A percentile compares a stretch with the other conserved stretches of the same genome.
Evolutionary conservation across 2,888 invertebrate genomes (phyloP).

Genomic region (Caenorhabditis zanzibari): DNA sequence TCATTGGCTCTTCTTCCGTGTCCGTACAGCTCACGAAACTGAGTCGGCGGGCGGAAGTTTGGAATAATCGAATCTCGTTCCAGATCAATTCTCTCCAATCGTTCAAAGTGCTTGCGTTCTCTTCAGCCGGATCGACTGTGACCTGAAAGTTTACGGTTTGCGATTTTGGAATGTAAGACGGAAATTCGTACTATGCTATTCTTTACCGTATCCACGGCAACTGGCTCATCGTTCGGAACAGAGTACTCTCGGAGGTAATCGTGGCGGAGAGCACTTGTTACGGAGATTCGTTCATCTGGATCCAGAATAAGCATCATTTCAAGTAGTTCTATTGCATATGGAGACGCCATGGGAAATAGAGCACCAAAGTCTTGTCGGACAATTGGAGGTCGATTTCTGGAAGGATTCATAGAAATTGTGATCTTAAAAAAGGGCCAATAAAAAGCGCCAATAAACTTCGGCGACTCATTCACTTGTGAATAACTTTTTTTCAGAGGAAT

Average conservation of each 20-base stretch:
- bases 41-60: constrained; percentile 62
- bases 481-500: too few relatives aligned
- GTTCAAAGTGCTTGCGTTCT: constrained; percentile 91
- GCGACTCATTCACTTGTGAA: too few relatives aligned
- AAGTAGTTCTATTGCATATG: constrained; percentile 97
- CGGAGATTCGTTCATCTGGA: constrained; percentile 87
- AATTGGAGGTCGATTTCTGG: constrained; percentile 73
- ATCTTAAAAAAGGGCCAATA: neutral
- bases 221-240: constrained; percentile 79
- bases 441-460: too few relatives aligned
- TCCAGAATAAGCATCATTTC: constrained; percentile 98
- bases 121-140: constrained; percentile 92
- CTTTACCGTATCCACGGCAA: constrained; percentile 69
- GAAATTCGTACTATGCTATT: constrained; percentile 19
- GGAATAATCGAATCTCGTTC: constrained; percentile 76
- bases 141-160: constrained; percentile 41
- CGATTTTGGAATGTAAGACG: neutral
- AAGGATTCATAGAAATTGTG: neutral
- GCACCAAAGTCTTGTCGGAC: constrained; percentile 84
- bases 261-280: constrained; percentile 78
- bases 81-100: constrained; percentile 88
- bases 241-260: constrained; percentile 77
- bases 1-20: constrained; percentile 55
- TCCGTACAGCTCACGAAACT: constrained; percentile 66
- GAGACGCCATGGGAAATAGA: constrained; percentile 93